phyloP scores from a whole-genome alignment of 2,888 invertebrate species.

The Drosophila macrospina region DNA sequence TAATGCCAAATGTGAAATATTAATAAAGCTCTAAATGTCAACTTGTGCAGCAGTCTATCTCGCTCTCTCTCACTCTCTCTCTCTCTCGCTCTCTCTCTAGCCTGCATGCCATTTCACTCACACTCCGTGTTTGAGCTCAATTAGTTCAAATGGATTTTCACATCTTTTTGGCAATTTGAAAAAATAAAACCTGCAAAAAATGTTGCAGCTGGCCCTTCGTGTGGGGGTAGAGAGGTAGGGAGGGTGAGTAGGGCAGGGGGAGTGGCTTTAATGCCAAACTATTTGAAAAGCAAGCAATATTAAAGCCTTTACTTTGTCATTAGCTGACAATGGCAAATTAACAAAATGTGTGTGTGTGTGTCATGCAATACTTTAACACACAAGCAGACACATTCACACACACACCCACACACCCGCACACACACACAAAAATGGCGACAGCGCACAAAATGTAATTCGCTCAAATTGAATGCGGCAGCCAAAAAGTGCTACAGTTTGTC shows the following conservation, averaged over 20 bases:
- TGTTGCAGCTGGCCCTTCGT: conserved; percentile 7
- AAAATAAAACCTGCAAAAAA: no score
- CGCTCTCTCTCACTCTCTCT: no score
- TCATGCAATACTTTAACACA: conserved; percentile 16
- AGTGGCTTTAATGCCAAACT: conserved; percentile 2
- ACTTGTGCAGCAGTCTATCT: no score
- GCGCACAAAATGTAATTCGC: conserved; percentile 47
- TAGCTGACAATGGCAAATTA: conserved; percentile 64
- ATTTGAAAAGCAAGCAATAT: conserved; percentile 7
- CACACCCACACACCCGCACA: conserved; percentile 6
- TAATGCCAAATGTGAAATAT: no score
- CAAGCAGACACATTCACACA: conserved; percentile 15
- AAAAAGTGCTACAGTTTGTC: conserved; percentile 20
- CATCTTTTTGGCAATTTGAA: no score
- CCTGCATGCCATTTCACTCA: no score
- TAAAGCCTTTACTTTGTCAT: conserved; percentile 42
- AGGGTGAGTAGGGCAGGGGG: background rate
- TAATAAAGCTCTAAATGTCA: no score
- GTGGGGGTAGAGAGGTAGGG: no score
- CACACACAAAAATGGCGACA: conserved; percentile 49
- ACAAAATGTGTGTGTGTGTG: conserved; percentile 29
- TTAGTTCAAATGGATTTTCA: conserved; percentile 1
- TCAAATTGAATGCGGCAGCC: conserved; percentile 57
- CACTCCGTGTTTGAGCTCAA: no score
- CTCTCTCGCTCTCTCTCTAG: no score